Conservation (phyloP, 2,888 invertebrate species). For the Agapostemon virescens region DNA sequence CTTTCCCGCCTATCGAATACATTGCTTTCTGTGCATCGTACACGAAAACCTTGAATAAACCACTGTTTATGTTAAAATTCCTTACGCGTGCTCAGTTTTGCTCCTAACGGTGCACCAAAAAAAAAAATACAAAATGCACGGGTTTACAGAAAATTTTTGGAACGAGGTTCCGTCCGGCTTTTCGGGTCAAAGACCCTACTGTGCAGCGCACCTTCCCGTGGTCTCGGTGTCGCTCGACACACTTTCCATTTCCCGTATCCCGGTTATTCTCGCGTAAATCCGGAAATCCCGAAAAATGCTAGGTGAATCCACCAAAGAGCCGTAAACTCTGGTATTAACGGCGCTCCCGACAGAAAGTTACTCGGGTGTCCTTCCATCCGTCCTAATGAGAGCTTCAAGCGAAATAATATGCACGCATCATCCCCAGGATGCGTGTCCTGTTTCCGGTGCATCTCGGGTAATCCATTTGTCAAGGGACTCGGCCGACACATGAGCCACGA, state of each 20-base stretch:
- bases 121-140: no score
- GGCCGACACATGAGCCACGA: conserved; percentile 16
- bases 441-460: conserved; percentile 17
- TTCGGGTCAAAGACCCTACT: background rate
- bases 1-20: no score
- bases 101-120: no score
- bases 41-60: no score
- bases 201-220: background rate
- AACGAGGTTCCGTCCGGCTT: background rate
- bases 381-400: background rate
- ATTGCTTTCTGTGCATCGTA: no score
- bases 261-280: background rate
- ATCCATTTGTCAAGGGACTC: conserved; percentile 37
- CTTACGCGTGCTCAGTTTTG: no score
- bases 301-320: background rate
- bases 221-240: background rate
- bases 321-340: background rate
- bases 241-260: background rate
- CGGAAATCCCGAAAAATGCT: background rate
- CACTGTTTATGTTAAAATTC: no score
- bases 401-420: conserved; percentile 25
- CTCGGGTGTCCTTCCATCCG: background rate
- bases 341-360: background rate
- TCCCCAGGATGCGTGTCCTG: background rate
- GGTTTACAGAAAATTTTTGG: no score